These are phyloP conservation scores for Trichopria drosophilae DNA, from an alignment of 2,888 invertebrate genomes.

Conservation along the genomic window DNA sequence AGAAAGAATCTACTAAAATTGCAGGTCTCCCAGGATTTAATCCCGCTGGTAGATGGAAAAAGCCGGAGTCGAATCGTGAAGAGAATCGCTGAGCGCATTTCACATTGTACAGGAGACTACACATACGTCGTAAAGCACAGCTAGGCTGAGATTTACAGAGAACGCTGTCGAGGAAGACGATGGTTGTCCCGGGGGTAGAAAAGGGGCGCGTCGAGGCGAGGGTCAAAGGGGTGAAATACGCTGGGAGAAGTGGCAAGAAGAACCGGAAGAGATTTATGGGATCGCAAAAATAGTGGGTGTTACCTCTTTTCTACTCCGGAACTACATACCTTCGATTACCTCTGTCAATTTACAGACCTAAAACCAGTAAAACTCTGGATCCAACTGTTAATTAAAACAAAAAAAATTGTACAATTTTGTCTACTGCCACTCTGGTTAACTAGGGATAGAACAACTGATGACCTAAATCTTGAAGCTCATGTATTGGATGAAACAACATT, in stretches of 20 bases:
- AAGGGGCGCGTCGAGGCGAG: constrained; percentile 10
- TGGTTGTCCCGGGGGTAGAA: constrained; percentile 25
- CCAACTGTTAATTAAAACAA: no score
- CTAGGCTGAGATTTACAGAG: constrained; percentile 49
- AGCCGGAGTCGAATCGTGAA: constrained; percentile 9
- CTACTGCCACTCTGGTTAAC: no score
- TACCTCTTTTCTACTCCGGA: constrained; percentile 34
- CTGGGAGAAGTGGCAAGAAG: constrained; percentile 3
- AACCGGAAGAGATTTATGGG: constrained; percentile 45
- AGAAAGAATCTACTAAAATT: constrained; percentile 22
- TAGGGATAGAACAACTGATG: no score
- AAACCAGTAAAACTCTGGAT: no score
- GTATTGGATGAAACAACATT: no score
- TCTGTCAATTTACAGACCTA: no score
- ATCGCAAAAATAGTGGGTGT: constrained; percentile 51
- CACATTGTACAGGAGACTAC: constrained; percentile 13
- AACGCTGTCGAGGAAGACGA: constrained; percentile 40
- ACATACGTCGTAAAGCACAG: constrained; percentile 46
- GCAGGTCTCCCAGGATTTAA: constrained; percentile 22
- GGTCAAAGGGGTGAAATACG: constrained; percentile 24
- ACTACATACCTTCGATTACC: constrained; percentile 33
- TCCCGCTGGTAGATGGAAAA: constrained; percentile 25
- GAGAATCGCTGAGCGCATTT: constrained; percentile 2
- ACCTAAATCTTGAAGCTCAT: no score
- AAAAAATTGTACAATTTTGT: no score